These are phyloP conservation scores for Sipha flava DNA, from an alignment of 1,140 invertebrate species.

Conservation along the genomic window DNA sequence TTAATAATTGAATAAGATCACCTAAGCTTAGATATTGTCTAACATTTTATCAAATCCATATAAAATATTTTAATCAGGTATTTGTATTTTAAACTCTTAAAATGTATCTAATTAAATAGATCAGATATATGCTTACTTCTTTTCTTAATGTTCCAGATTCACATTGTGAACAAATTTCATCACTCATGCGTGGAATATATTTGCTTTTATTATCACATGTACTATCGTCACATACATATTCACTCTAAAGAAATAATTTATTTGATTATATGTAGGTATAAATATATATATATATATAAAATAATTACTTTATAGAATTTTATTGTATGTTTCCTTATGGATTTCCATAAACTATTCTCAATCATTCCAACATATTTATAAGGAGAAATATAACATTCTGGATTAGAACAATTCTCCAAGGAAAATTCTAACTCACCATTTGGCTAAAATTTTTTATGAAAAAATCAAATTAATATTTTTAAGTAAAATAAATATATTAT, in stretches of 20 bases:
- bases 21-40: too few species aligned
- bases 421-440: constrained; percentile 41
- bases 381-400: constrained; percentile 54
- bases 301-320: constrained; percentile 14
- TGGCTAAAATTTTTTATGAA: constrained; percentile 30
- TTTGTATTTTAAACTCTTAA: too few species aligned
- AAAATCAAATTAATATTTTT: neutral
- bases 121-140: constrained; percentile 7
- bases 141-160: constrained; percentile 12
- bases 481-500: neutral
- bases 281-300: neutral
- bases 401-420: constrained; percentile 58
- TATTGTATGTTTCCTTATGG: neutral
- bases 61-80: too few species aligned
- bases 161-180: constrained; percentile 17
- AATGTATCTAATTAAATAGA: too few species aligned
- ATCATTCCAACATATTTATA: constrained; percentile 49
- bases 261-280: neutral
- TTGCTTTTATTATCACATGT: constrained; percentile 2
- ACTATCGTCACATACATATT: constrained; percentile 1
- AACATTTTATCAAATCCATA: too few species aligned
- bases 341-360: neutral
- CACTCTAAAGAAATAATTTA: neutral
- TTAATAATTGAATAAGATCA: too few species aligned
- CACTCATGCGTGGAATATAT: neutral